Base-by-base conservation (phyloP, 2,888 invertebrate genomes). In the Epistrophe grossulariae region DNA sequence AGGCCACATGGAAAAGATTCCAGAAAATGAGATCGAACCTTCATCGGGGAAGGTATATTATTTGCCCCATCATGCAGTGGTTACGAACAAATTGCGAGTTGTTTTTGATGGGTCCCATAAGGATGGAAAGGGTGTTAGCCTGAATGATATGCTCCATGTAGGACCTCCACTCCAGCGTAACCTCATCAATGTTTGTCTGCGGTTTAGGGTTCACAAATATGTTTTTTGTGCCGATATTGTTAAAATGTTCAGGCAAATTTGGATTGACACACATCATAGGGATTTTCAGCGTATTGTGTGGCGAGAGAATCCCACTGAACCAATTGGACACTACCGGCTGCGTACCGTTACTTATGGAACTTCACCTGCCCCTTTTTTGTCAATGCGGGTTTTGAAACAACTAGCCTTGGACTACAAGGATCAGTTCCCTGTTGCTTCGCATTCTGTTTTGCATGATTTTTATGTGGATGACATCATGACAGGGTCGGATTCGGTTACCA, bases 171-270 rank as follows among this genome's bases (percentile, higher is more conserved):
- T 73, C 31, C 64, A 76, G 17, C 55, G 76, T 66, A 43, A 57
- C 31, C 35, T 64, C 0, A 13, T 55, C 0, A 45, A 43, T 17
- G 64, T 64, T 11, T 76, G 55, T 43, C 7, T 76, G 7, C 24
- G 62, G 19, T 66, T 76, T 57, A 64, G 66, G 11, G 19, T 64
- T 9, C 62, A 40, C 9, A 76, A 66, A 52, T 76, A 66, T 17
- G 76, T 77, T 19, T 77, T 68, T 68, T 66, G 68, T 7, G 48
- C 68, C 6, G 68, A 77, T 11, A 68, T 59, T 8, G 45, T 55
- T 0, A 72, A 72, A 19, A 72, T 72, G 57, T 72, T 57, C 17
- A 31, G 72, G 13, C 48, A 64, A 50, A 50, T 50, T 50, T 50
- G 50, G 50, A 11, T 50, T 50, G 19, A 50, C 11, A 13, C 7